Evolutionary conservation across 2,113 vertebrate genomes (phyloP), one percentile per base, ranked within the genome.

Genomic region (Riparia riparia): DNA sequence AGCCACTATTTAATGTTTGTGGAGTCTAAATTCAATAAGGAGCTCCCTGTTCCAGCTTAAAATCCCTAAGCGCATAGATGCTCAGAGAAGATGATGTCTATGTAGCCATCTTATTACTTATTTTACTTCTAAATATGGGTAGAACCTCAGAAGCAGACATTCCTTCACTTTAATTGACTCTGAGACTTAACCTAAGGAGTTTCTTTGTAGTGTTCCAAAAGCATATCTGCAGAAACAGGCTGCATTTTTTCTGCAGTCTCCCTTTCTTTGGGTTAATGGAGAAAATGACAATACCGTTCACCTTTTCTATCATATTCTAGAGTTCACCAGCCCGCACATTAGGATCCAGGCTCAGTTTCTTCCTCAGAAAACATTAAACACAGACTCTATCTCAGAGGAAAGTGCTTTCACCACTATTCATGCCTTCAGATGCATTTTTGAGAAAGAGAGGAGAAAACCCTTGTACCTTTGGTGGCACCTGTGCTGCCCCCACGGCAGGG

Each of bases 1-100:
- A 61, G 54, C 50, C 78, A 39, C 82, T 53, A 61, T 90, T 90
- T 95, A 92, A 90, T 10, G 6, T 78, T 86, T 69, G 24, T 50
- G 53, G 41, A 93, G 41, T 49, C 51, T 71, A 50, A 70, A 88
- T 90, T 89, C 3, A 1, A 31, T 47, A 58, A 63, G 51, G 5
- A 90, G 17, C 71, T 78, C 22, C n/a, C 45, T 80, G 50, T 73
- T 92, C 68, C 18, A 10, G 42, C 72, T 73, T 71, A 58, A 90
- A 93, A 63, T 47, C 32, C 80, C 69, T 47, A 66, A 50, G 26
- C 24, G 42, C 14, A 14, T 32, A 63, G 60, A 18, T 80, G 32
- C 44, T 72, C 66, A 73, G 74, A 50, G 7, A 8, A 61, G 41
- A 53, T 88, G 49, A 53, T 56, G 26, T 17, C 50, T 64, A 7